Conservation (phyloP, 2,888 invertebrate species). For the Eupithecia abbreviata region DNA sequence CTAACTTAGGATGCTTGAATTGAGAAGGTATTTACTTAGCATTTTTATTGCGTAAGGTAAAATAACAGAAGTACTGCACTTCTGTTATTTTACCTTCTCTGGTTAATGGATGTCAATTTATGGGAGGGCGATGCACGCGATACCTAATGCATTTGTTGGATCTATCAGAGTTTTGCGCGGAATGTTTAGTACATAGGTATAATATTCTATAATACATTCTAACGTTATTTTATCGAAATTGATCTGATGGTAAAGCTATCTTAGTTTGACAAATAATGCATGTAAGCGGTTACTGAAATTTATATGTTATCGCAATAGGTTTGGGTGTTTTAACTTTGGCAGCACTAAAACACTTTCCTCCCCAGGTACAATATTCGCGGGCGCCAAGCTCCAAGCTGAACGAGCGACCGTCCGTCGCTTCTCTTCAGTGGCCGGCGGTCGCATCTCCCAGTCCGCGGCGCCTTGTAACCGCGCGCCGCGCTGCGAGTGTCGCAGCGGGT, state of each 20-base stretch:
- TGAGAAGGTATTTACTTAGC: not conserved
- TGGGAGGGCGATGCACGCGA: too few relatives aligned
- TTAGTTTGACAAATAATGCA: not conserved
- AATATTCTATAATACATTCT: too few relatives aligned
- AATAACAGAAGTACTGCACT: not conserved
- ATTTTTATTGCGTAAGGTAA: not conserved
- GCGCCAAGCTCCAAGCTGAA: slow-evolving; percentile 69
- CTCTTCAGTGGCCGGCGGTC: slow-evolving; percentile 68
- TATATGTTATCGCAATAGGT: not conserved
- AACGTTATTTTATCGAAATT: too few relatives aligned
- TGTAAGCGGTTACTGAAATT: not conserved
- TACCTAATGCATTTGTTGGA: too few relatives aligned
- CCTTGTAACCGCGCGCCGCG: slow-evolving; percentile 57
- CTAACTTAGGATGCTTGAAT: not conserved
- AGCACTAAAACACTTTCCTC: not conserved
- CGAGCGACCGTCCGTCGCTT: slow-evolving; percentile 72
- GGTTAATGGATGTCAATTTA: not conserved
- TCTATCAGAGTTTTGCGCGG: too few relatives aligned
- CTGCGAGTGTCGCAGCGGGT: slow-evolving; percentile 74
- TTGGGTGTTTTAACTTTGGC: not conserved
- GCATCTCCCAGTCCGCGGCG: slow-evolving; percentile 53
- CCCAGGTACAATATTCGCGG: slow-evolving; percentile 76
- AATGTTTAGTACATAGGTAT: too few relatives aligned
- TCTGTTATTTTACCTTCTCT: not conserved
- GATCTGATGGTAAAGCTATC: too few relatives aligned